Conservation (phyloP, 2,888 invertebrate species). For the Drosophila infuscata region DNA sequence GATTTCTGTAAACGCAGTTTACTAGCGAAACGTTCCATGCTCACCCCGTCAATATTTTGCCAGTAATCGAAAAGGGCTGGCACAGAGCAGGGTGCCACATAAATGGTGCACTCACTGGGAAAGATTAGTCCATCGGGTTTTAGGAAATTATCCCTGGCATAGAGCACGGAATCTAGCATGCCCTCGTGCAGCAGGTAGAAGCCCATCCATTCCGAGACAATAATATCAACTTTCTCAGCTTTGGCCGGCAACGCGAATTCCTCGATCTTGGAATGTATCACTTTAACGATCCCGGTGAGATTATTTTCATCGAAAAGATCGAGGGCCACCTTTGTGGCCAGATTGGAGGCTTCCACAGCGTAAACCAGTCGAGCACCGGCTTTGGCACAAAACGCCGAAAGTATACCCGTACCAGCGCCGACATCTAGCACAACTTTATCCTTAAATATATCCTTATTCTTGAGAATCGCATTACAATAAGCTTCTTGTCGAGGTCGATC, state of each 20-base stretch:
- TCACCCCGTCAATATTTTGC: slow-evolving; percentile 92
- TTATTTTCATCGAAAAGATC: slow-evolving; percentile 90
- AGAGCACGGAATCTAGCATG: slow-evolving; percentile 96
- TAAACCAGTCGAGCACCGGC: slow-evolving; percentile 96
- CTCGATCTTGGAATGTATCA: slow-evolving; percentile 84
- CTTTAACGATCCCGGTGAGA: slow-evolving; percentile 88
- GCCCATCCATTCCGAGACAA: slow-evolving; percentile 99
- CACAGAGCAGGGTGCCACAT: slow-evolving; percentile 85
- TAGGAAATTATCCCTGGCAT: slow-evolving; percentile 92
- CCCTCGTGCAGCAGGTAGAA: slow-evolving; percentile 97
- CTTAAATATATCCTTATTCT: slow-evolving; percentile 88
- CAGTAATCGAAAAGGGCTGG: slow-evolving; percentile 90
- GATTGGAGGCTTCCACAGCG: slow-evolving; percentile 92
- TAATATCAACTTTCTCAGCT: slow-evolving; percentile 91
- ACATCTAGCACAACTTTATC: slow-evolving; percentile 94
- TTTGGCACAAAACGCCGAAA: slow-evolving; percentile 94
- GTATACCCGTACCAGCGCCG: slow-evolving; percentile 94
- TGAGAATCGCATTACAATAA: slow-evolving; percentile 92
- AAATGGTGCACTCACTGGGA: slow-evolving; percentile 88
- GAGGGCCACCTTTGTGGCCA: slow-evolving; percentile 88
- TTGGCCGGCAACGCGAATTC: slow-evolving; percentile 88
- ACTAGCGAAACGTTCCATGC: slow-evolving; percentile 89
- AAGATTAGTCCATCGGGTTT: slow-evolving; percentile 91
- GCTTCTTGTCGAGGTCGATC: slow-evolving; percentile 91
- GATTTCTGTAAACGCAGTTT: slow-evolving; percentile 88